These are phyloP conservation scores for Hippocampus comes DNA, from an alignment of 2,113 vertebrate species.

Conservation along the genomic window DNA sequence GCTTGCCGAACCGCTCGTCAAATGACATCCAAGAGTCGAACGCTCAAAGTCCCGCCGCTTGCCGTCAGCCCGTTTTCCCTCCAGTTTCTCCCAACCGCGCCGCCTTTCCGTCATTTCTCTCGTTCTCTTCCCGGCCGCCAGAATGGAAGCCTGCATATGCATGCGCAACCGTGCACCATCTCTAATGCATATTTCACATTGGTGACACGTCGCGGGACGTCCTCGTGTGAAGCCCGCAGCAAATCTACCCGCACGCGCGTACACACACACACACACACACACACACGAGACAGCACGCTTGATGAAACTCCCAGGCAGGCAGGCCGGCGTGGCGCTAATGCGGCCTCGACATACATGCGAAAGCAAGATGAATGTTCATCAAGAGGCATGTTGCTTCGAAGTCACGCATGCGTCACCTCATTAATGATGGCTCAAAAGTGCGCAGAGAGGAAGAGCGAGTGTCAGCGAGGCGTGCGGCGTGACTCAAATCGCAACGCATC, in stretches of 20 bases:
- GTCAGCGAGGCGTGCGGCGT: slow-evolving; percentile 39
- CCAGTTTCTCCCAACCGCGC: slow-evolving; percentile 11
- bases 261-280: background rate
- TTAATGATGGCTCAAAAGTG: slow-evolving; percentile 37
- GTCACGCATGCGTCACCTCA: slow-evolving; percentile 51
- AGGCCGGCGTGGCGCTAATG: slow-evolving; percentile 38
- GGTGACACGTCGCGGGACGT: slow-evolving; percentile 25
- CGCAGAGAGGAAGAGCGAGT: slow-evolving; percentile 30
- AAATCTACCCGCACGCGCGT: background rate
- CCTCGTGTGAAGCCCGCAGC: slow-evolving; percentile 19
- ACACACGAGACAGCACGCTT: slow-evolving; percentile 28
- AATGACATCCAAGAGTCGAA: no score
- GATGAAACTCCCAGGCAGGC: slow-evolving; percentile 43
- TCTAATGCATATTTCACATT: slow-evolving; percentile 33
- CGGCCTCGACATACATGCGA: slow-evolving; percentile 28
- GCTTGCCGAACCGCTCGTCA: slow-evolving; percentile 15
- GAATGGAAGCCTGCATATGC: slow-evolving; percentile 6
- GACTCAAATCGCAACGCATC: slow-evolving; percentile 10
- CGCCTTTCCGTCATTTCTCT: slow-evolving; percentile 12
- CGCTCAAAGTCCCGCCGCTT: slow-evolving; percentile 16
- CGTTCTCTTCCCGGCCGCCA: slow-evolving; percentile 11
- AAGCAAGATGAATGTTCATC: slow-evolving; percentile 58
- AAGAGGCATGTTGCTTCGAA: slow-evolving; percentile 45
- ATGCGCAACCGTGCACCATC: slow-evolving; percentile 16
- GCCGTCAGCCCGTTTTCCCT: slow-evolving; percentile 20